These are phyloP conservation scores for Nothoprocta perdicaria DNA, from an alignment of 2,113 vertebrate species.

Conservation along the genomic window DNA sequence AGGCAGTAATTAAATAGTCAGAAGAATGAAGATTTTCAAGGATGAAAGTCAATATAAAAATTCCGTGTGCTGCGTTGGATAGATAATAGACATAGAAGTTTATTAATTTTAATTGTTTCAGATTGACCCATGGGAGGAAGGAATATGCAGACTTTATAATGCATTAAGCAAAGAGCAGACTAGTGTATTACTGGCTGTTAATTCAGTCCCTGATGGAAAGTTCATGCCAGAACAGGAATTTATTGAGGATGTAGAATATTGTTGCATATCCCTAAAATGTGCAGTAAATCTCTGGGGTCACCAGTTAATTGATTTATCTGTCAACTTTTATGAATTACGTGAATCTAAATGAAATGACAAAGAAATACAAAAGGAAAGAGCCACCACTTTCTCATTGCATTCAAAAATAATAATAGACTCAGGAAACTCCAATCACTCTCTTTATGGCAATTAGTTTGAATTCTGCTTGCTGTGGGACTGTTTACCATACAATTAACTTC, in stretches of 20 bases:
- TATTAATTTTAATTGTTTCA: neutral
- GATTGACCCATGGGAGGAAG: neutral
- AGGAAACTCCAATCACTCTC: neutral
- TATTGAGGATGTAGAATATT: neutral
- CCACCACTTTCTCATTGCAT: neutral
- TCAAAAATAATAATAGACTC: neutral
- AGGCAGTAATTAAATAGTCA: neutral
- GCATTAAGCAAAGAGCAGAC: neutral
- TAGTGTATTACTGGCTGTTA: neutral
- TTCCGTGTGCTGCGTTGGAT: neutral
- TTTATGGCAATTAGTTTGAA: neutral
- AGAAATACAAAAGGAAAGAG: neutral
- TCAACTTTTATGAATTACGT: neutral
- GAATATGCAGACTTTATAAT: neutral
- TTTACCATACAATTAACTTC: neutral
- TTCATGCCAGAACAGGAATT: neutral
- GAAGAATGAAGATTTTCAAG: neutral
- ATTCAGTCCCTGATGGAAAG: constrained; percentile 6
- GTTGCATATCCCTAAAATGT: neutral
- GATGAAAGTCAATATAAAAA: constrained; percentile 4
- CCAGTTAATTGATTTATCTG: constrained; percentile 4
- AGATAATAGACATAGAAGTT: neutral
- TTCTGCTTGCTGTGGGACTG: neutral
- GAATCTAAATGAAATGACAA: neutral
- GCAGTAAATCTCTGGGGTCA: neutral